phyloP scores from a whole-genome alignment of 1,140 invertebrate species.

The Apis dorsata region DNA sequence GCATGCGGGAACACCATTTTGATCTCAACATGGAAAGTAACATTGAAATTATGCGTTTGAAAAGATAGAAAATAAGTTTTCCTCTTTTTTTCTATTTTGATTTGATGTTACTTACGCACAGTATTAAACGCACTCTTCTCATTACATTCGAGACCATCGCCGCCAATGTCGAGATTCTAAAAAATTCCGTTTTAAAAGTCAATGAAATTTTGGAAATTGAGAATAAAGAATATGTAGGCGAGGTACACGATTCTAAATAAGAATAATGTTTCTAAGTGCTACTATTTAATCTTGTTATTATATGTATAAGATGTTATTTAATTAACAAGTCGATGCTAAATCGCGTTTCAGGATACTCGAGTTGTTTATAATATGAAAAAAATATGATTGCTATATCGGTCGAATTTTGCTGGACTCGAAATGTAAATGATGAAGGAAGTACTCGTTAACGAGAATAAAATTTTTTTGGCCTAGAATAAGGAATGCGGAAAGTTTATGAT shows the following conservation, averaged over 20 bases:
- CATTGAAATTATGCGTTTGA: slow-evolving; percentile 12
- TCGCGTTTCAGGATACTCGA: slow-evolving; percentile 60
- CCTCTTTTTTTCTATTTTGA: neutral
- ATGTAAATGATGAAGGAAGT: neutral
- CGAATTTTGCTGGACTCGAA: slow-evolving; percentile 51
- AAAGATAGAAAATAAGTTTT: neutral
- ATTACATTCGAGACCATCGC: slow-evolving; percentile 30
- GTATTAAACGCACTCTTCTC: slow-evolving; percentile 55
- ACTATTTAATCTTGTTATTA: slow-evolving; percentile 80
- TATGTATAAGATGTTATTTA: slow-evolving; percentile 80
- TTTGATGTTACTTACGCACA: slow-evolving; percentile 49
- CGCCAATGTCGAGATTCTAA: slow-evolving; percentile 19
- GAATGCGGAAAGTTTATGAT: slow-evolving; percentile 28
- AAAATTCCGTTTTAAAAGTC: slow-evolving; percentile 1
- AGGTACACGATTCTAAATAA: slow-evolving; percentile 77
- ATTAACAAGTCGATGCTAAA: slow-evolving; percentile 63
- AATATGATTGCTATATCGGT: slow-evolving; percentile 34
- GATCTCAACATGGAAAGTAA: slow-evolving; percentile 48
- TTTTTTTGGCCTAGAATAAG: slow-evolving; percentile 73
- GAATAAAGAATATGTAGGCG: slow-evolving; percentile 9
- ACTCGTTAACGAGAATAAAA: slow-evolving; percentile 44
- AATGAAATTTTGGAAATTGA: neutral
- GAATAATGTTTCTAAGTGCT: slow-evolving; percentile 78
- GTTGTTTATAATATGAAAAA: slow-evolving; percentile 33
- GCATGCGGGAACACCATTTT: slow-evolving; percentile 32